phyloP scores from a whole-genome alignment of 2,888 invertebrate genomes.

The Drosophila leonis region DNA sequence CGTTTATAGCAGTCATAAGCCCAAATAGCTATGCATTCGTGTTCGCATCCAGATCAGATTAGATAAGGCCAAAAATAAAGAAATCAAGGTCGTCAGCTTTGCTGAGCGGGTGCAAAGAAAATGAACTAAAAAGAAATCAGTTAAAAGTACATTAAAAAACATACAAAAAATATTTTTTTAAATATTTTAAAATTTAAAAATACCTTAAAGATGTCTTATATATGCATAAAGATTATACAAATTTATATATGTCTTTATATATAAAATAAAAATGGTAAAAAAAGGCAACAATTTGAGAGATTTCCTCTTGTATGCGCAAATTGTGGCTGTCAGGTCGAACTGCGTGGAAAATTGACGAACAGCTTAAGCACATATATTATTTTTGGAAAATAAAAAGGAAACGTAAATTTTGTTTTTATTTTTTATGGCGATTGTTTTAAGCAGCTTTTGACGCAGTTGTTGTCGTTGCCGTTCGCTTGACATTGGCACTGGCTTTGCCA shows the following conservation, averaged over 20 bases:
- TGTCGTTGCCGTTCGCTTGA: slow-evolving; percentile 42
- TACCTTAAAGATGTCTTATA: not conserved
- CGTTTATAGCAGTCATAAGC: slow-evolving; percentile 21
- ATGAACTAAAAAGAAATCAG: slow-evolving; percentile 24
- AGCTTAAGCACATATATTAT: slow-evolving; percentile 45
- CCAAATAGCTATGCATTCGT: slow-evolving; percentile 23
- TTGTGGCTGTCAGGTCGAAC: slow-evolving; percentile 2
- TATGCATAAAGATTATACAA: not conserved
- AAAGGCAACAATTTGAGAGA: not conserved
- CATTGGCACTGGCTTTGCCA: slow-evolving; percentile 53
- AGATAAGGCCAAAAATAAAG: slow-evolving; percentile 47
- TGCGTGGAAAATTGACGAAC: slow-evolving; percentile 31
- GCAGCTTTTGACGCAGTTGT: slow-evolving; percentile 63
- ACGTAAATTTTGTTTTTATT: not conserved
- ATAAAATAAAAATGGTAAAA: slow-evolving; percentile 1
- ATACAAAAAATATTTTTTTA: not conserved
- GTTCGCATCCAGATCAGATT: slow-evolving; percentile 40
- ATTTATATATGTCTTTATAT: not conserved
- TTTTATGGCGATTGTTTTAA: slow-evolving; percentile 34
- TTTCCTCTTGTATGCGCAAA: not conserved
- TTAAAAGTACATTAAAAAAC: not conserved
- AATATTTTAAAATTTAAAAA: slow-evolving; percentile 1
- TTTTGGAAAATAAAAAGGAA: slow-evolving; percentile 17
- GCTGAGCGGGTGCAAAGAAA: slow-evolving; percentile 46
- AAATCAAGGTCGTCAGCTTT: slow-evolving; percentile 61